Base-by-base conservation (phyloP, 2,797 vertebrate species). In the Cuniculus paca region DNA sequence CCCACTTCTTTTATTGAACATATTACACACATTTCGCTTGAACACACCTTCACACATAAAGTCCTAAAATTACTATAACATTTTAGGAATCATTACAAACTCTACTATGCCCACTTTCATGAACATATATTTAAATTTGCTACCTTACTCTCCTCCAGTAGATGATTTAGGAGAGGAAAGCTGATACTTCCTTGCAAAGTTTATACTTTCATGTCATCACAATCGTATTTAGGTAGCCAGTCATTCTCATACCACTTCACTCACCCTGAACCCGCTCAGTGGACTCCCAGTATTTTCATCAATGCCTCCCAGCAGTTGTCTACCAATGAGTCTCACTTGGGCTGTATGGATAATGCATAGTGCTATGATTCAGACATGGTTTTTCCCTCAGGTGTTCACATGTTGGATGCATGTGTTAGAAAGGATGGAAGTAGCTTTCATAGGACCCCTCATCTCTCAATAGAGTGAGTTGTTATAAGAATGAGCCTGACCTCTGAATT, bases 311-410 rank as follows among this genome's bases (percentile, higher is more conserved):
- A 42, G 42, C 13, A 1, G 11, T 22, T 3, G 0, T 6, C 39
- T 4, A 6, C 6, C n/a, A 56, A 2, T 0, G 13, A 22, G 68
- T 20, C 22, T 68, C 70, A 1, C 0, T 1, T 5, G 54, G 42
- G 28, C 2, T 34, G 1, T 12, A 1, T 13, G 60, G 13, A n/a
- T 39, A 54, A 42, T 2, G 3, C 12, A 42, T 19, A 54, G 6
- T 28, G 39, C 20, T 65, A 5, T 26, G 31, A 19, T 24, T 78
- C 19, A 31, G 22, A n/a, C 48, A 2, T 39, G 19, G 4, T n/a
- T 79, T 70, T 2, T 34, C 11, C 0, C 12, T 5, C 60, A 31
- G 1, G 2, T 16, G 31, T 36, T 48, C 31, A 1, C 45, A 34
- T 10, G 50, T 4, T 56, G 24, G 31, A 36, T 31, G 7, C 63